Percentiles rank a stretch among this genome's conserved stretches.
These are phyloP conservation scores for Dicroscelio sp. DNA, from an alignment of 2,888 invertebrate genomes.

Conservation along the genomic window DNA sequence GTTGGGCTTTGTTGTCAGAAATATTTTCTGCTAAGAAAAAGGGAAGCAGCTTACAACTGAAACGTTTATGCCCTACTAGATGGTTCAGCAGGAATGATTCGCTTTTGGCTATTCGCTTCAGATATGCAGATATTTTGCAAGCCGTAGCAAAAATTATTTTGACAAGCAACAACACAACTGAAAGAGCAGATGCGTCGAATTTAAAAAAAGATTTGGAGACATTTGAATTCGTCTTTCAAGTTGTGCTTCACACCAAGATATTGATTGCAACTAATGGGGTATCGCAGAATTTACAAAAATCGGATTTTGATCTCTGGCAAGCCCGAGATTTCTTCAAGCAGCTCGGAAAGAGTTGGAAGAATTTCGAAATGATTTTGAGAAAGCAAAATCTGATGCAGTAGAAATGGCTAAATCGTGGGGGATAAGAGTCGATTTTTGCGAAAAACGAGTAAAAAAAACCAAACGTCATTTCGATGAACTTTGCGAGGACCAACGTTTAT, in stretches of 20 bases:
- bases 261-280: conserved; percentile 50
- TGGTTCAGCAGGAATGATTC: conserved; percentile 86
- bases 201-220: conserved; percentile 60
- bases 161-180: conserved; percentile 70
- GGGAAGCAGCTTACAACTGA: conserved; percentile 85
- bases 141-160: conserved; percentile 81
- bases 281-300: conserved; percentile 50
- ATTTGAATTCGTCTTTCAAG: conserved; percentile 65
- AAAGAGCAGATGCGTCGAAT: conserved; percentile 75
- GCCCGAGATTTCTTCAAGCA: conserved; percentile 47
- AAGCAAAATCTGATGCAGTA: conserved; percentile 43
- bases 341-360: conserved; percentile 50
- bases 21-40: conserved; percentile 82
- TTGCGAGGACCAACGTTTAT: conserved; percentile 8
- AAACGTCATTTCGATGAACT: conserved; percentile 16
- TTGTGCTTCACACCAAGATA: conserved; percentile 56
- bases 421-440: conserved; percentile 47
- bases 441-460: conserved; percentile 12
- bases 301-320: conserved; percentile 58
- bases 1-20: conserved; percentile 85
- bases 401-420: conserved; percentile 55
- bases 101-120: conserved; percentile 83
- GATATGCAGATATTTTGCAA: conserved; percentile 82
- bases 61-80: conserved; percentile 85
- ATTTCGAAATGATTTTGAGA: conserved; percentile 47